Evolutionary conservation across 2,888 invertebrate species (phyloP), one percentile per base, ranked within the genome.

Genomic region (Helleia helle): DNA sequence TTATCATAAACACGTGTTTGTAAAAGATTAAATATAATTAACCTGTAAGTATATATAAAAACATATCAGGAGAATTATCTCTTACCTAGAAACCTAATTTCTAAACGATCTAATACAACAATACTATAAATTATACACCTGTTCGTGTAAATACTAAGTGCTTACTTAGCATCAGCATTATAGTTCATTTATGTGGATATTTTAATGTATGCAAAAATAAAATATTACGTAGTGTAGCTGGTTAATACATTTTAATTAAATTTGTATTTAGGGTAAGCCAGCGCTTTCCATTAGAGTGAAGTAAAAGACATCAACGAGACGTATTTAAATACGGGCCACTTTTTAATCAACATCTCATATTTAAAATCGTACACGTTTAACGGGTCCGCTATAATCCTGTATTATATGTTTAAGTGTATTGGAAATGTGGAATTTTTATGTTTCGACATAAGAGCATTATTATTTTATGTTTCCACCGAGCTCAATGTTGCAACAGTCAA

Each of bases 301-400:
- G 73, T 65, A 76, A 79, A 83, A 80, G 75, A 81, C 79, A 73
- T 81, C 77, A 81, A 81, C 81, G 81, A 62, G 75, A 67, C 70
- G 60, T 61, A 55, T 54, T 53, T 48, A 40, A 31, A 24, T 31
- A 34, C 34, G 34, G 34, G 34, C 34, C 34, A 34, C 22, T 34
- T 34, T 34, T 34, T 34, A 34, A 34, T 34, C 17, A 22, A 17
- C 31, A 5, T 15, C 22, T 31, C 17, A 18, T 31, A 34, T 22
- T 22, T 31, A 18, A 31, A 17, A 31, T 9, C 22, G 22, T 12
- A 18, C 18, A 17, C 18, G 18, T 18, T 7, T 8, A 34, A 34
- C 34, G 34, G 34, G 18, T 31, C 2, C 31, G 31, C 17, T 18
- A 17, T 18, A 34, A 12, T 34, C 18, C 34, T 18, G 18, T 18